Evolutionary conservation across 2,797 vertebrate genomes (phyloP).

Genomic region (Bryconaethiops microstoma): DNA sequence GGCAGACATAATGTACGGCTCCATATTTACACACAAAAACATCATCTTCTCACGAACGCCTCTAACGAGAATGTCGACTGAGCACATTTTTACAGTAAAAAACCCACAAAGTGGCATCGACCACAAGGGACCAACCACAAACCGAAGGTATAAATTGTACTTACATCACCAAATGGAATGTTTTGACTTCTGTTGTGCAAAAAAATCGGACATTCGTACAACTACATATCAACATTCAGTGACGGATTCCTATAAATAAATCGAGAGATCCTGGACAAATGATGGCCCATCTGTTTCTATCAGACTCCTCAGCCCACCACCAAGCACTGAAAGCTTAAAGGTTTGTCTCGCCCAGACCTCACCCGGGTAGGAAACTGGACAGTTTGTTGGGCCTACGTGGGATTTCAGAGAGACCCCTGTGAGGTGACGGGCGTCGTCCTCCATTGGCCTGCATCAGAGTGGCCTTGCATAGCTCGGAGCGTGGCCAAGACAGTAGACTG

Average conservation of each 20-base stretch:
- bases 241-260: conserved; percentile 22
- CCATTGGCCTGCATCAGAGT: conserved; percentile 19
- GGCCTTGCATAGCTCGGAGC: conserved; percentile 66
- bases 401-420: background rate
- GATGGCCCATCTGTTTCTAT: conserved; percentile 23
- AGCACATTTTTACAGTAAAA: conserved; percentile 55
- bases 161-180: conserved; percentile 65
- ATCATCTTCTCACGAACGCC: conserved; percentile 42
- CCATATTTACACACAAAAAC: conserved; percentile 53
- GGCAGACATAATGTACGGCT: conserved; percentile 57
- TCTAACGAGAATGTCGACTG: conserved; percentile 40
- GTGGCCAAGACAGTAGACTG: conserved; percentile 61
- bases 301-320: background rate
- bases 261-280: conserved; percentile 24
- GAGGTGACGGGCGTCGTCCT: background rate
- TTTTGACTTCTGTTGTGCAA: conserved; percentile 56
- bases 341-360: too few relatives aligned
- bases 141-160: conserved; percentile 57
- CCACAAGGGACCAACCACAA: conserved; percentile 50
- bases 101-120: conserved; percentile 52
- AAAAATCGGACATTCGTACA: conserved; percentile 54
- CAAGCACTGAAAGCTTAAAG: background rate
- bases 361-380: background rate
- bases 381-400: background rate
- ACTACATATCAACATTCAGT: conserved; percentile 59